Evolutionary conservation across 1,140 invertebrate species (phyloP).

Genomic region (Meteorus sp.): DNA sequence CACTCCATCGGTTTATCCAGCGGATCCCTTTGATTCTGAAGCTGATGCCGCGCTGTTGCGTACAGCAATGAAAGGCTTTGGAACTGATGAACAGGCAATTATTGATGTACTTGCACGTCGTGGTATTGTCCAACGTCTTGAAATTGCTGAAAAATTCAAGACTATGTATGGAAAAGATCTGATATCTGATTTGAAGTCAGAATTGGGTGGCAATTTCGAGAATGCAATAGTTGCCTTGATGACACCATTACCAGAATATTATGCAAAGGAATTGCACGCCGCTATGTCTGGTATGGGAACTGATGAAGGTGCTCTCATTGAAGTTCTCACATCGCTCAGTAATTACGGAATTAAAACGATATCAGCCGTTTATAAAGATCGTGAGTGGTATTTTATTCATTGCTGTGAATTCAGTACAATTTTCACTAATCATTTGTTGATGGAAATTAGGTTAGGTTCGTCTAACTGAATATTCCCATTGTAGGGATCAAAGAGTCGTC

Average conservation of each 20-base stretch:
- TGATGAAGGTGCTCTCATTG: slow-evolving; percentile 87
- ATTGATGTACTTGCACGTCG: slow-evolving; percentile 86
- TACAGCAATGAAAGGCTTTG: slow-evolving; percentile 92
- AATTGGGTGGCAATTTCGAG: slow-evolving; percentile 88
- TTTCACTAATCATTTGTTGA: neutral
- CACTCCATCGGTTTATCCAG: slow-evolving; percentile 81
- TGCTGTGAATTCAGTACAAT: neutral
- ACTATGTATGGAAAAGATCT: slow-evolving; percentile 94
- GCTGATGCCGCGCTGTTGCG: slow-evolving; percentile 83
- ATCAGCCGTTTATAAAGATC: slow-evolving; percentile 79
- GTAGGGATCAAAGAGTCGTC: no score
- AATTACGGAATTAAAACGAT: slow-evolving; percentile 88
- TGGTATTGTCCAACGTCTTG: slow-evolving; percentile 83
- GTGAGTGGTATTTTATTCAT: slow-evolving; percentile 61
- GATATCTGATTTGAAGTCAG: slow-evolving; percentile 83
- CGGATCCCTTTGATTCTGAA: slow-evolving; percentile 82
- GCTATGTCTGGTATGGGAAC: slow-evolving; percentile 84
- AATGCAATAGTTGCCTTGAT: slow-evolving; percentile 83
- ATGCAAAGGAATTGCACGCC: slow-evolving; percentile 85
- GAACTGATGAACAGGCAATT: slow-evolving; percentile 90
- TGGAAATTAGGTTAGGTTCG: no score
- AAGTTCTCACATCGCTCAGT: slow-evolving; percentile 86
- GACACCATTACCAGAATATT: slow-evolving; percentile 84
- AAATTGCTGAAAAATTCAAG: slow-evolving; percentile 91
- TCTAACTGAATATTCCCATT: no score